phyloP scores from a whole-genome alignment of 1,140 invertebrate species.

The Hyles vespertilio region DNA sequence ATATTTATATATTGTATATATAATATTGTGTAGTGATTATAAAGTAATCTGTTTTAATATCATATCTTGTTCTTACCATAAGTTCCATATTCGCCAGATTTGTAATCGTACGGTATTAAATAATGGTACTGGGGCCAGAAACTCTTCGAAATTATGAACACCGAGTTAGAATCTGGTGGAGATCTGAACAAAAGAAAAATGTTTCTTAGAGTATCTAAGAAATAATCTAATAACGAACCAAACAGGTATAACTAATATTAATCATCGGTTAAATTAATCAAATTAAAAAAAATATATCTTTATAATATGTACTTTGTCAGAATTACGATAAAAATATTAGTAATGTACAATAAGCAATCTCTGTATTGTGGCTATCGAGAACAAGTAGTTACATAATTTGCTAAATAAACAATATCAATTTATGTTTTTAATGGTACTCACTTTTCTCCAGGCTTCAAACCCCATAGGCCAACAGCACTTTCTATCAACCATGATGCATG shows the following conservation, averaged over 20 bases:
- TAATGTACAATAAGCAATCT: not conserved
- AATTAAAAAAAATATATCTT: too few species aligned
- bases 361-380: not conserved
- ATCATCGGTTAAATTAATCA: too few species aligned
- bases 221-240: too few species aligned
- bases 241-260: too few species aligned
- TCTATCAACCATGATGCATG: slow-evolving; percentile 83
- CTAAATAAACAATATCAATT: not conserved
- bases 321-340: not conserved
- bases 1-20: too few species aligned
- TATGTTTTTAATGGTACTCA: slow-evolving; percentile 59
- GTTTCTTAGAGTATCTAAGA: not conserved
- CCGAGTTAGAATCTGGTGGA: slow-evolving; percentile 82
- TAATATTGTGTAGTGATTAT: too few species aligned
- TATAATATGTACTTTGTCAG: not conserved
- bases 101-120: slow-evolving; percentile 84
- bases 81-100: slow-evolving; percentile 84
- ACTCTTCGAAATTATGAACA: slow-evolving; percentile 83
- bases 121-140: slow-evolving; percentile 90
- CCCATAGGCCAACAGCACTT: slow-evolving; percentile 83
- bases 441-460: slow-evolving; percentile 82
- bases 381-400: not conserved
- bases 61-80: slow-evolving; percentile 75
- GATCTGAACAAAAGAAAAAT: slow-evolving; percentile 71
- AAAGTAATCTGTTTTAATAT: too few species aligned